phyloP scores from a whole-genome alignment of 2,113 vertebrate species.

The Periophthalmodon schlosseri region DNA sequence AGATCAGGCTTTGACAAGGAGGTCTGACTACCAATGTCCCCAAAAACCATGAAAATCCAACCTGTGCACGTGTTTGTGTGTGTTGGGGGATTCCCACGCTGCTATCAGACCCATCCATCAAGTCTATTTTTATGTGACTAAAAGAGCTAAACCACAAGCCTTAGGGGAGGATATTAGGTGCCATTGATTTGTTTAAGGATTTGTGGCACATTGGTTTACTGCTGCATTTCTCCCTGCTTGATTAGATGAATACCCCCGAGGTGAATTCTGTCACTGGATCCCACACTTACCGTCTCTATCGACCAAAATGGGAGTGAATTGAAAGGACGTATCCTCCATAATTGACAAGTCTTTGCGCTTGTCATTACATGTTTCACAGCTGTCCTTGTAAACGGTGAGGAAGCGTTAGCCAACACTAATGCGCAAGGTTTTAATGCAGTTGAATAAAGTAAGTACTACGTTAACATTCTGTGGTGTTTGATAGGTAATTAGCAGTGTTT shows the following conservation, averaged over 20 bases:
- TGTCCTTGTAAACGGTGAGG: conserved; percentile 12
- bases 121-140: conserved; percentile 66
- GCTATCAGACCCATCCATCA: conserved; percentile 64
- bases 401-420: conserved; percentile 19
- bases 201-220: conserved; percentile 66
- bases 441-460: not conserved
- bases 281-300: conserved; percentile 49
- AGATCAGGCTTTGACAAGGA: too few relatives aligned
- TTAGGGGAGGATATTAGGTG: conserved; percentile 60
- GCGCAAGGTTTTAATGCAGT: not conserved
- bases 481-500: not conserved
- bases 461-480: not conserved
- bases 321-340: conserved; percentile 35
- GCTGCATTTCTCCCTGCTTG: conserved; percentile 53
- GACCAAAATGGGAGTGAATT: conserved; percentile 28
- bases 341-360: conserved; percentile 23
- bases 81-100: conserved; percentile 61
- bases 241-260: conserved; percentile 59
- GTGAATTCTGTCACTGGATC: conserved; percentile 47
- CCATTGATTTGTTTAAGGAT: conserved; percentile 72
- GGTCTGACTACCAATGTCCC: too few relatives aligned
- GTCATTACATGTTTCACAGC: conserved; percentile 21
- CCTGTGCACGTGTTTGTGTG: too few relatives aligned
- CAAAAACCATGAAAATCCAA: too few relatives aligned
- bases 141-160: conserved; percentile 63